A percentile compares a stretch with the other conserved stretches of the same genome.
Conservation (phyloP, 2,113 vertebrate genomes). For the Pycnonotus jocosus region DNA sequence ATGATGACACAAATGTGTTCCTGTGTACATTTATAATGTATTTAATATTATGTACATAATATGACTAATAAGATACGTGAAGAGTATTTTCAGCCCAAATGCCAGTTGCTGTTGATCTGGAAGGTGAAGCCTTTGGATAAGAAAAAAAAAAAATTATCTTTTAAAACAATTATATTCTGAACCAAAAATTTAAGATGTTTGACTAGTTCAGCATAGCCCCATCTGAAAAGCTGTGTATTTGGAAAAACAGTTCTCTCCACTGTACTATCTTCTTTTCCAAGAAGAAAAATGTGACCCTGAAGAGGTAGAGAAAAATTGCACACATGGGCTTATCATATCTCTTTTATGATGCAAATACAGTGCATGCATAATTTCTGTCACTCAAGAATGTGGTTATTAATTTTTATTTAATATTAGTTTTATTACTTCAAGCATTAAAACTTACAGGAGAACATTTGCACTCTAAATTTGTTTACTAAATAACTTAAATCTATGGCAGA, state of each 20-base stretch:
- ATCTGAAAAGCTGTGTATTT: not conserved
- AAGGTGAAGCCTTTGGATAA: not conserved
- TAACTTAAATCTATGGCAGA: not conserved
- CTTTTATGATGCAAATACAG: not conserved
- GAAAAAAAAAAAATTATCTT: not conserved
- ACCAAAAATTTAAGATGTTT: not conserved
- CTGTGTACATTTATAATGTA: not conserved
- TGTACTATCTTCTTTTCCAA: not conserved
- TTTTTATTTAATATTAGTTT: not conserved
- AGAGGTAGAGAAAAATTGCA: not conserved
- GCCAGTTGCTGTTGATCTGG: not conserved
- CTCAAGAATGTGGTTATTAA: not conserved
- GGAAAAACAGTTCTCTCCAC: not conserved
- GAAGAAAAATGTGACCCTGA: not conserved
- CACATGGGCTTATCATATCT: not conserved
- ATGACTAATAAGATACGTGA: not conserved
- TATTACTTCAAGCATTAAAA: slow-evolving; percentile 25
- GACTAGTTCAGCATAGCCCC: not conserved
- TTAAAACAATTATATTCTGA: not conserved
- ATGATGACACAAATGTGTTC: not conserved
- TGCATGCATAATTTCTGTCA: not conserved
- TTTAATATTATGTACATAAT: not conserved
- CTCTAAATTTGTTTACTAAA: not conserved
- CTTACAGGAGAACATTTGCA: not conserved
- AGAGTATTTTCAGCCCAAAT: not conserved